These are phyloP conservation scores for Pogonognathellus flavescens DNA, from an alignment of 1,140 invertebrate species.

Conservation along the genomic window DNA sequence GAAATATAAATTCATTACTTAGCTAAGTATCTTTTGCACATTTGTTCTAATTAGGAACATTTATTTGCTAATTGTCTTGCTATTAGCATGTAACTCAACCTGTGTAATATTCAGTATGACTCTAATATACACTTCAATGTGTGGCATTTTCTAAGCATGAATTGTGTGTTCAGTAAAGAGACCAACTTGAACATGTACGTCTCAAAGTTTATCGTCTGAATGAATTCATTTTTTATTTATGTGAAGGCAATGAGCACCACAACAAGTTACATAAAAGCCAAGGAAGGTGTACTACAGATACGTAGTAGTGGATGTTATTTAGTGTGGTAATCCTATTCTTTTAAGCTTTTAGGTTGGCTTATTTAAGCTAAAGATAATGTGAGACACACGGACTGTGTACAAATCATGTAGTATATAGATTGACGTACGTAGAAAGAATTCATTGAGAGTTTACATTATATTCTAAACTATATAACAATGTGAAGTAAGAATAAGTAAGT, in stretches of 20 bases:
- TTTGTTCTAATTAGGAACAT: slow-evolving; percentile 29
- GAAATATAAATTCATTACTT: neutral
- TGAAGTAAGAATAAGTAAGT: no score
- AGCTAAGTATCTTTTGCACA: neutral
- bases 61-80: slow-evolving; percentile 40
- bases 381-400: no score
- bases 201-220: slow-evolving; percentile 12
- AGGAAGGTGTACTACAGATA: neutral
- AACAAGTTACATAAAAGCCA: neutral
- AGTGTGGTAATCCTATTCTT: no score
- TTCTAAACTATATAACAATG: no score
- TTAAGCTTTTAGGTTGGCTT: no score
- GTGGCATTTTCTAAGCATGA: neutral
- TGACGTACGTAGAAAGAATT: no score
- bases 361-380: no score
- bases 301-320: neutral
- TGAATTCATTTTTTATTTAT: slow-evolving; percentile 28
- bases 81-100: slow-evolving; percentile 3
- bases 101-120: slow-evolving; percentile 19
- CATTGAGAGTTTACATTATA: no score
- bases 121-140: neutral
- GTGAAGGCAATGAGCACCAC: slow-evolving; percentile 3
- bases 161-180: no score
- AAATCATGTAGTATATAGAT: no score
- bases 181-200: no score